These are phyloP conservation scores for Leptodactylus fuscus DNA, from an alignment of 2,113 vertebrate species.

Conservation along the genomic window DNA sequence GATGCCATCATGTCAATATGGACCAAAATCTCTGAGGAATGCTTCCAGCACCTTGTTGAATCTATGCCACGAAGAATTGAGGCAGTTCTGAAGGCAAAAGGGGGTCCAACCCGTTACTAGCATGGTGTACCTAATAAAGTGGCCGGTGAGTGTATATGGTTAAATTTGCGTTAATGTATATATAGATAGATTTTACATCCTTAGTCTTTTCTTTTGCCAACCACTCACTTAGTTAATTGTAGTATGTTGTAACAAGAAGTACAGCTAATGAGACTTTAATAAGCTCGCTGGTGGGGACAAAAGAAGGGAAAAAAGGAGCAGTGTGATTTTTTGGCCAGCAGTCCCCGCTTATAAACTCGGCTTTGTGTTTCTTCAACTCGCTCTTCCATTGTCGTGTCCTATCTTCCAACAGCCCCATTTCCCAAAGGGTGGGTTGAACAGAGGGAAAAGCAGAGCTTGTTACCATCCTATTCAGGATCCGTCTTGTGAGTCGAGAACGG, in stretches of 20 bases:
- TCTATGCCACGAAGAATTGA: too few relatives aligned
- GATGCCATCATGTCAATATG: too few relatives aligned
- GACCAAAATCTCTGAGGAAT: too few relatives aligned
- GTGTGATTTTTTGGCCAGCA: constrained; percentile 52
- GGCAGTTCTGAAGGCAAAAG: too few relatives aligned
- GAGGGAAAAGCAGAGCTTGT: neutral
- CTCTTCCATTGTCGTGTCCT: constrained; percentile 44
- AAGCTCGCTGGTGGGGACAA: constrained; percentile 52
- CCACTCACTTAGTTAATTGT: constrained; percentile 57
- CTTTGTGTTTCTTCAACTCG: constrained; percentile 28
- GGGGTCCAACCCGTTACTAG: too few relatives aligned
- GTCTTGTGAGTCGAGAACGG: constrained; percentile 31
- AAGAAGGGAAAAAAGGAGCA: constrained; percentile 26
- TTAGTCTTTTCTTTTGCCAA: constrained; percentile 40
- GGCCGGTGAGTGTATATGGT: too few relatives aligned
- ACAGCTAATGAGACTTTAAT: constrained; percentile 57
- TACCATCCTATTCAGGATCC: constrained; percentile 45
- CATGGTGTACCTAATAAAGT: too few relatives aligned
- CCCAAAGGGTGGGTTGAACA: neutral
- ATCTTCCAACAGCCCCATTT: constrained; percentile 35
- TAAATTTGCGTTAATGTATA: constrained; percentile 27
- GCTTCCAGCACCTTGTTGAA: too few relatives aligned
- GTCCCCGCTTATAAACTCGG: constrained; percentile 44
- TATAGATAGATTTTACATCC: constrained; percentile 31
- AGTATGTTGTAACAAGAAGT: constrained; percentile 54